These are phyloP conservation scores for Xestoiulus laeticollis DNA, from an alignment of 2,888 invertebrate genomes.

Conservation along the genomic window DNA sequence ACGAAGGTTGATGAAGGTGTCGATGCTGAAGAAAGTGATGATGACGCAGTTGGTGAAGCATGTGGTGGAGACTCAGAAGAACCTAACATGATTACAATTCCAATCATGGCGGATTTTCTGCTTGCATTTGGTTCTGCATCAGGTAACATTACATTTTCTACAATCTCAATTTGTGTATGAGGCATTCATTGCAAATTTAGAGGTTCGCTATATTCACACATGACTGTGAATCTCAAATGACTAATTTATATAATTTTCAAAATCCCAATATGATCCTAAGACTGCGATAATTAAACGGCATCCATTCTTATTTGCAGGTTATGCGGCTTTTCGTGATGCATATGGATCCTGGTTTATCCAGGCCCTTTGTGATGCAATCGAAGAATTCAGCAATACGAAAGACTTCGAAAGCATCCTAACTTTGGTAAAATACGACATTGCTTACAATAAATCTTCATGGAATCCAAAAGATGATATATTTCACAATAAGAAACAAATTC, in stretches of 20 bases:
- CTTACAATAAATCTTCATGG: neutral
- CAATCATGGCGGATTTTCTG: slow-evolving; percentile 31
- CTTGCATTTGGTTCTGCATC: neutral
- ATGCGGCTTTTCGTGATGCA: neutral
- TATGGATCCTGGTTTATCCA: slow-evolving; percentile 1
- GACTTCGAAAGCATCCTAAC: slow-evolving; percentile 29
- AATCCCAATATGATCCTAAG: no score
- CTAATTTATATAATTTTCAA: no score
- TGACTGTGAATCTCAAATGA: no score
- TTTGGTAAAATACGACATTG: slow-evolving; percentile 30
- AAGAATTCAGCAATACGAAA: neutral
- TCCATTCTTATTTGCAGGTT: slow-evolving; percentile 6
- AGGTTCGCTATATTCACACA: no score
- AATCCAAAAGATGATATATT: neutral
- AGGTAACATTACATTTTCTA: neutral
- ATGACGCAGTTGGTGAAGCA: neutral
- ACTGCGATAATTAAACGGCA: no score
- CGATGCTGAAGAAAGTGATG: neutral
- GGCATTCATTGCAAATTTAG: no score
- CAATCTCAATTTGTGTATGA: neutral
- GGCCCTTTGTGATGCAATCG: slow-evolving; percentile 26
- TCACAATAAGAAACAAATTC: slow-evolving; percentile 12
- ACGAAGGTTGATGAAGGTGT: neutral
- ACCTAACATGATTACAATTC: neutral
- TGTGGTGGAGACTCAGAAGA: neutral